A percentile compares a stretch with the other conserved stretches of the same genome.
Conservation (phyloP, 2,888 invertebrate species). For the Atethmia centrago region DNA sequence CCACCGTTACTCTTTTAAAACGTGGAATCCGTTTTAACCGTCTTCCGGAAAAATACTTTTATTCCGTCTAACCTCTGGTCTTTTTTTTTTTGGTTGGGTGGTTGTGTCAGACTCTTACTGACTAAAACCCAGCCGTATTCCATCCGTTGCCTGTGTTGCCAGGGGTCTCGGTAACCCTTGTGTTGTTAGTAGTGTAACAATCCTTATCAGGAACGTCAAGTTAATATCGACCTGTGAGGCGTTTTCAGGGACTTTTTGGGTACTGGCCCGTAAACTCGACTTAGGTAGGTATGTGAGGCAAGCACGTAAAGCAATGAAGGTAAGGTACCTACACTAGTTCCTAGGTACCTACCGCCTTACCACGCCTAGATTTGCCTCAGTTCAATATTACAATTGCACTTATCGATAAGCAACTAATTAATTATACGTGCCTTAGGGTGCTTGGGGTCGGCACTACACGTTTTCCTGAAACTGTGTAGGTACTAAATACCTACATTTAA, state of each 20-base stretch:
- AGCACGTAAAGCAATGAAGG: constrained; percentile 23
- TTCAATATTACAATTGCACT: background rate
- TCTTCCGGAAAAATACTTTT: background rate
- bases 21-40: background rate
- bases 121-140: too few species aligned
- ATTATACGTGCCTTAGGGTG: background rate
- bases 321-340: background rate
- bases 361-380: background rate
- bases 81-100: too few species aligned
- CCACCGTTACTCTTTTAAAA: too few species aligned
- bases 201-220: background rate
- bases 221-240: background rate
- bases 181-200: too few species aligned
- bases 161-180: too few species aligned
- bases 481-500: too few species aligned
- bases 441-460: too few species aligned
- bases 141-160: too few species aligned
- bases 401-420: background rate
- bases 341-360: background rate
- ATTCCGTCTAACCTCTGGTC: background rate
- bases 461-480: too few species aligned
- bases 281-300: background rate
- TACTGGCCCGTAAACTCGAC: background rate
- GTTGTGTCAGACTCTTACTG: too few species aligned
- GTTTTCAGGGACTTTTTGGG: background rate